Percentiles rank a stretch among this genome's conserved stretches.
Conservation (phyloP, 2,888 invertebrate genomes). For the Drosophila subquinaria region DNA sequence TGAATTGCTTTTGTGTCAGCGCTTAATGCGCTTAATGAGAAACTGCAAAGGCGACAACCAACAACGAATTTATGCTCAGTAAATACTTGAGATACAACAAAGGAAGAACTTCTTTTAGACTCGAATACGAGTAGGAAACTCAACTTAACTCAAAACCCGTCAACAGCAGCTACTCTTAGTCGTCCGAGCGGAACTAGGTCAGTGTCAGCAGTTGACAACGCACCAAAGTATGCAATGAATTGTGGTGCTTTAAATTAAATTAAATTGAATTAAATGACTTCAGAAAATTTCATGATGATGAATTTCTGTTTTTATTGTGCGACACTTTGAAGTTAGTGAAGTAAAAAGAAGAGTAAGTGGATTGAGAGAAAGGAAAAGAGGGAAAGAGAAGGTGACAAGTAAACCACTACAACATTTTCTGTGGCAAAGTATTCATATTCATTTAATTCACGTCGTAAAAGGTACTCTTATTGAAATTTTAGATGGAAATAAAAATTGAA, state of each 20-base stretch:
- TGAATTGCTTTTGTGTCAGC: slow-evolving; percentile 33
- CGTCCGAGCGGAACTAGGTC: slow-evolving; percentile 59
- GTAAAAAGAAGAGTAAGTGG: slow-evolving; percentile 15
- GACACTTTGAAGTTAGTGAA: slow-evolving; percentile 50
- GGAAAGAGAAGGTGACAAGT: neutral
- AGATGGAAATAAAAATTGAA: neutral
- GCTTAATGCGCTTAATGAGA: slow-evolving; percentile 78
- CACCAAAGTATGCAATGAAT: slow-evolving; percentile 74
- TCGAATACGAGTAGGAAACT: slow-evolving; percentile 13
- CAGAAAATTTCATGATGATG: slow-evolving; percentile 54
- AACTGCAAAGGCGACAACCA: slow-evolving; percentile 69
- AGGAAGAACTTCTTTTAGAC: slow-evolving; percentile 26
- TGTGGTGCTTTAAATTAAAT: slow-evolving; percentile 64
- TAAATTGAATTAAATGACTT: slow-evolving; percentile 61
- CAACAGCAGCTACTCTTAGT: slow-evolving; percentile 31
- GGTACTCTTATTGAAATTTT: neutral
- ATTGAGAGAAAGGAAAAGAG: neutral
- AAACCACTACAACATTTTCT: slow-evolving; percentile 3
- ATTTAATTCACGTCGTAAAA: neutral
- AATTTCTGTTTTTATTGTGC: slow-evolving; percentile 51
- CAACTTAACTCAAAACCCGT: slow-evolving; percentile 27
- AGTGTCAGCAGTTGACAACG: slow-evolving; percentile 50
- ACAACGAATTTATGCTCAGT: slow-evolving; percentile 65
- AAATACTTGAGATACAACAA: slow-evolving; percentile 67
- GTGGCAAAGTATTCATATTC: neutral